Evolutionary conservation across 2,113 vertebrate species (phyloP).

Genomic region (Elephantulus edwardii): DNA sequence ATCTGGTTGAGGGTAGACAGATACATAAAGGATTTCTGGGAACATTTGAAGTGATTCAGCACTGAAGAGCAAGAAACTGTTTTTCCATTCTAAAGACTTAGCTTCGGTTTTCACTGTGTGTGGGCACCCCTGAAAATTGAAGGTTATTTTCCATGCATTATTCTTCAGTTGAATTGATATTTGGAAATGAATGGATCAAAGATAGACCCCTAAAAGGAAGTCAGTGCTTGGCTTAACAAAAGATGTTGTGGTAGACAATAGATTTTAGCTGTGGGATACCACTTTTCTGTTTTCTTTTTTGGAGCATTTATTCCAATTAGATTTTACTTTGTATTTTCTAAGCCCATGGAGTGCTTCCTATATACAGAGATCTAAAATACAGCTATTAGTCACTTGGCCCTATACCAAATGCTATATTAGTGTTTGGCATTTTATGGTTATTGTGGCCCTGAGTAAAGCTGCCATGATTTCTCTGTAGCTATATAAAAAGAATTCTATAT

Average conservation of each 20-base stretch:
- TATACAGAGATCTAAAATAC: background rate
- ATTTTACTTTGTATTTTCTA: slow-evolving; percentile 16
- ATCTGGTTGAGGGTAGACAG: slow-evolving; percentile 2
- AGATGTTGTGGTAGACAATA: background rate
- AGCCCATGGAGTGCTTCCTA: background rate
- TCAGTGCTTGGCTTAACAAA: background rate
- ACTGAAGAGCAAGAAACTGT: background rate
- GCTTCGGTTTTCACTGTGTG: slow-evolving; percentile 53
- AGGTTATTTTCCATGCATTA: slow-evolving; percentile 37
- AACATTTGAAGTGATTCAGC: slow-evolving; percentile 33
- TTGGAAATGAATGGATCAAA: background rate
- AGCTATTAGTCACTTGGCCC: background rate
- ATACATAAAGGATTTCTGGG: background rate
- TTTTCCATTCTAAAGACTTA: slow-evolving; percentile 44
- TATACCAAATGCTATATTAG: slow-evolving; percentile 31
- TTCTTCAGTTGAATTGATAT: slow-evolving; percentile 37
- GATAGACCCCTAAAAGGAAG: background rate
- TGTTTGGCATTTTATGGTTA: slow-evolving; percentile 3
- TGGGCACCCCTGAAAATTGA: slow-evolving; percentile 1
- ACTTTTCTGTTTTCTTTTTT: slow-evolving; percentile 18
- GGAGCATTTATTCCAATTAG: slow-evolving; percentile 12
- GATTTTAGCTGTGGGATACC: background rate
- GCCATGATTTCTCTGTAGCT: background rate
- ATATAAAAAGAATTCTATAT: background rate
- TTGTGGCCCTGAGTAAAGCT: background rate